Percentiles rank a stretch among this genome's conserved stretches.
Evolutionary conservation across 2,888 invertebrate genomes (phyloP).

Genomic region (Xylota sylvarum): DNA sequence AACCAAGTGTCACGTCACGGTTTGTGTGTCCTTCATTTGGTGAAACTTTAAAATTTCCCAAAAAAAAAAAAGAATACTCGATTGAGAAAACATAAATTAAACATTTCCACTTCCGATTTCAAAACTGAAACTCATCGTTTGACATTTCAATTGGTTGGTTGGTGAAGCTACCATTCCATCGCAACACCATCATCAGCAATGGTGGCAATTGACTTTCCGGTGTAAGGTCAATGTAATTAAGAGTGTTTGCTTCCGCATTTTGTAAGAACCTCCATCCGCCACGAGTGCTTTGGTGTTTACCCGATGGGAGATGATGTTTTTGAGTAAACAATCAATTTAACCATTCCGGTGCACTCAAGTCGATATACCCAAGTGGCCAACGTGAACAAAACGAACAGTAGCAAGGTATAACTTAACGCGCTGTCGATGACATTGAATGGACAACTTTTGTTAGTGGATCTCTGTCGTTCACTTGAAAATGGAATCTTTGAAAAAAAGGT

Average conservation of each 20-base stretch:
- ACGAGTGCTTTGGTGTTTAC: not conserved
- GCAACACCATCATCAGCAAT: not conserved
- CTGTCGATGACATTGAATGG: conserved; percentile 50
- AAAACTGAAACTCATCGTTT: not conserved
- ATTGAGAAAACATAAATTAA: not conserved
- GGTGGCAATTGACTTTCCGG: conserved; percentile 19
- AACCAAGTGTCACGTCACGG: not conserved
- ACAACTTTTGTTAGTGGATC: conserved; percentile 26
- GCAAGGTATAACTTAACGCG: conserved; percentile 34
- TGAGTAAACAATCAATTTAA: conserved; percentile 16
- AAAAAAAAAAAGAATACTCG: not conserved
- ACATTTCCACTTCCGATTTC: conserved; percentile 1
- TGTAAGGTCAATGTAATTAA: conserved; percentile 45
- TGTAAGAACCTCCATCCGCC: conserved; percentile 26
- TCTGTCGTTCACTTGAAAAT: conserved; percentile 4
- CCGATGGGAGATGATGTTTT: not conserved
- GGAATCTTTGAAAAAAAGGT: not conserved
- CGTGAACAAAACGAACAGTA: conserved; percentile 37
- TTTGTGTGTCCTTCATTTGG: not conserved
- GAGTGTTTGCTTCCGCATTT: conserved; percentile 46
- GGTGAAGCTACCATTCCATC: not conserved
- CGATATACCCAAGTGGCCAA: conserved; percentile 31
- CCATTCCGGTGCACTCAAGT: conserved; percentile 22
- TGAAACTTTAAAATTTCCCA: not conserved
- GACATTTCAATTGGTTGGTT: conserved; percentile 14